These are phyloP conservation scores for Carettochelys insculpta DNA, from an alignment of 2,113 vertebrate species.

Conservation along the genomic window DNA sequence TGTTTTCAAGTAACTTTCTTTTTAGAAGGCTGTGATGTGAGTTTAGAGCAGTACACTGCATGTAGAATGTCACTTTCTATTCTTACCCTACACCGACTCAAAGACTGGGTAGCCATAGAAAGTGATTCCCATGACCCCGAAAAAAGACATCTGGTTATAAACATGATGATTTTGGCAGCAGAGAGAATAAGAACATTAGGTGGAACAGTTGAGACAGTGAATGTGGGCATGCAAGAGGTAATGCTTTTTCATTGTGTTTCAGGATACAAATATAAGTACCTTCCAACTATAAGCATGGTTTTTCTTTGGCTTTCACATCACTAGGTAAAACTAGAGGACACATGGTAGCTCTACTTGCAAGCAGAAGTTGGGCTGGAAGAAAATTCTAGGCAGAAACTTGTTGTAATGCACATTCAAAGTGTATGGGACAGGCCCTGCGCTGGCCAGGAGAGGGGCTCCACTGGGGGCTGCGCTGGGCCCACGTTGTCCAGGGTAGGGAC, in stretches of 20 bases:
- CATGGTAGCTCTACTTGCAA: too few relatives aligned
- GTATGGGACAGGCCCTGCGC: too few relatives aligned
- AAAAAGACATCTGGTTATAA: slow-evolving; percentile 69
- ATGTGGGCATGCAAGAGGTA: slow-evolving; percentile 73
- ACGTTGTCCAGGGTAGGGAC: too few relatives aligned
- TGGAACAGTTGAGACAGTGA: slow-evolving; percentile 69
- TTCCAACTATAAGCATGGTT: fast-evolving
- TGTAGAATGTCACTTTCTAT: background rate
- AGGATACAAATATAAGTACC: background rate
- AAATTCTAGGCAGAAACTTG: too few relatives aligned
- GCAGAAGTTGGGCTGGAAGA: too few relatives aligned
- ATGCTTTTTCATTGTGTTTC: background rate
- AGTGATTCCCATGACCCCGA: slow-evolving; percentile 74
- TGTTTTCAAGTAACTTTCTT: background rate
- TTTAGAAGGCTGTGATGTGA: background rate
- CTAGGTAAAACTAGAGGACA: background rate
- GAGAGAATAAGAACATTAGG: slow-evolving; percentile 68
- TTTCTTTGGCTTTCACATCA: background rate
- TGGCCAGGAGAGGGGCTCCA: too few relatives aligned
- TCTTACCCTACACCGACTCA: slow-evolving; percentile 62
- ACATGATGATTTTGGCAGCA: slow-evolving; percentile 72
- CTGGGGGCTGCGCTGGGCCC: too few relatives aligned
- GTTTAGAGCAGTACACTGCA: background rate
- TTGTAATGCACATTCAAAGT: too few relatives aligned
- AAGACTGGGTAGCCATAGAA: slow-evolving; percentile 78